Base-by-base conservation (phyloP, 1,140 invertebrate species). In the Mactra quadrangularis region DNA sequence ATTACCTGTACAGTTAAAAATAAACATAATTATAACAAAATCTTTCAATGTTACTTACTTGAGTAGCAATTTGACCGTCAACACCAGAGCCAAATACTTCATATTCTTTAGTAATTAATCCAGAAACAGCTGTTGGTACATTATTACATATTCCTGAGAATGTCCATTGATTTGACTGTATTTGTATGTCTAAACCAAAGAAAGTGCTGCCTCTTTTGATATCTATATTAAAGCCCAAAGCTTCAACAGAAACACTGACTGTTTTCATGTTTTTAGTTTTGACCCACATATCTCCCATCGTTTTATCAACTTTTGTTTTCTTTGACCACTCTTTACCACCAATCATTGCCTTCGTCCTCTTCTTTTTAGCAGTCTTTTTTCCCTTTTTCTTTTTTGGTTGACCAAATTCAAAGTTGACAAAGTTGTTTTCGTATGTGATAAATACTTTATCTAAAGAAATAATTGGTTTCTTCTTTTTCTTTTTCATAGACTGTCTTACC, bases 301-400 rank as follows among this genome's bases (percentile, higher is more conserved):
- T 71, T 60, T 70, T 81, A 45, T 81, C 77, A 15, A 78, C n/a
- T 47, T 9, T 35, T 41, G 60, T 78, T 31, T 70, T 45, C 38
- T 59, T 45, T 15, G 45, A 71, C 77, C 77, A 81, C 38, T 45
- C 25, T 45, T 25, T 50, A 22, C 64, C 64, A 60, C 38, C 77
- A 4, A 81, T n/a, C 19, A 27, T 19, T 9, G 55, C 52, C 41
- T 47, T 81, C 11, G 53, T 41, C 52, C 45, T 60, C 2, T 50
- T 29, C 27, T 55, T 70, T n/a, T n/a, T n/a, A n/a, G n/a, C n/a
- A n/a, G n/a, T n/a, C 38, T 41, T 41, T 41, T 35, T 62, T 22
- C 59, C 62, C 19, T 50, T 47, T 6, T 6, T 15, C 19, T 25
- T 50, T 47, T 35, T 45, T 11, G 29, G 0, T 50, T 68, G 25